A percentile compares a stretch with the other conserved stretches of the same genome.
Evolutionary conservation across 2,113 vertebrate genomes (phyloP).

Genomic region (Psettodes erumei): DNA sequence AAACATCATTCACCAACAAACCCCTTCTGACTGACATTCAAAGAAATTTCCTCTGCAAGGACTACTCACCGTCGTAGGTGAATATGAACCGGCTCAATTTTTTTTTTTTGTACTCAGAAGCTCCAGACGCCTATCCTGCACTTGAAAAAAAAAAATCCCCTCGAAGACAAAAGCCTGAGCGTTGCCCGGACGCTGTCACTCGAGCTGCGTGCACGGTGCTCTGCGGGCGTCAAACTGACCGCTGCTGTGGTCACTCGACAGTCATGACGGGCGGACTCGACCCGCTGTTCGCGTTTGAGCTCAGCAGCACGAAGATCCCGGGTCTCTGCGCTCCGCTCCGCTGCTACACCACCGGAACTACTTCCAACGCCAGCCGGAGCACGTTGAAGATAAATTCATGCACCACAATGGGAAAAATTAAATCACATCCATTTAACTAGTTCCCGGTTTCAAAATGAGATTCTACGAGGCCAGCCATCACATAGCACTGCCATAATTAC

Average conservation of each 20-base stretch:
- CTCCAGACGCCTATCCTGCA: constrained; percentile 66
- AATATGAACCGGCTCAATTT: constrained; percentile 53
- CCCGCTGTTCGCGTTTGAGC: constrained; percentile 53
- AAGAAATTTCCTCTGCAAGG: constrained; percentile 8
- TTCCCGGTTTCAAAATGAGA: constrained; percentile 56
- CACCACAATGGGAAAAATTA: constrained; percentile 68
- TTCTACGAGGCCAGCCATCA: constrained; percentile 2
- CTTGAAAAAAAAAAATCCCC: constrained; percentile 54
- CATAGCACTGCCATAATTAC: not conserved
- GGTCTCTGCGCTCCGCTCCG: constrained; percentile 64
- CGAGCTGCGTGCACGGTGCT: constrained; percentile 37
- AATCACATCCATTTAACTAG: constrained; percentile 75
- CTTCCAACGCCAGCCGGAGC: constrained; percentile 81
- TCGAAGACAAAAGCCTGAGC: constrained; percentile 69
- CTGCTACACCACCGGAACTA: constrained; percentile 81
- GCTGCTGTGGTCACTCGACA: constrained; percentile 66
- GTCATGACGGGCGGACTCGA: constrained; percentile 59
- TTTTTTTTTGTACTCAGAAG: constrained; percentile 34
- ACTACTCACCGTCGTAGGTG: constrained; percentile 73
- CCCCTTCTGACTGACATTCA: constrained; percentile 26
- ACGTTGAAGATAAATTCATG: constrained; percentile 77
- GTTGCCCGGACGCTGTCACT: constrained; percentile 42
- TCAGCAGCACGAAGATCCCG: constrained; percentile 67
- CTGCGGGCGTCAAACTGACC: constrained; percentile 61
- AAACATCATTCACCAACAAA: constrained; percentile 26